Base-by-base conservation (phyloP, 2,113 vertebrate species). In the Fulmarus glacialis region DNA sequence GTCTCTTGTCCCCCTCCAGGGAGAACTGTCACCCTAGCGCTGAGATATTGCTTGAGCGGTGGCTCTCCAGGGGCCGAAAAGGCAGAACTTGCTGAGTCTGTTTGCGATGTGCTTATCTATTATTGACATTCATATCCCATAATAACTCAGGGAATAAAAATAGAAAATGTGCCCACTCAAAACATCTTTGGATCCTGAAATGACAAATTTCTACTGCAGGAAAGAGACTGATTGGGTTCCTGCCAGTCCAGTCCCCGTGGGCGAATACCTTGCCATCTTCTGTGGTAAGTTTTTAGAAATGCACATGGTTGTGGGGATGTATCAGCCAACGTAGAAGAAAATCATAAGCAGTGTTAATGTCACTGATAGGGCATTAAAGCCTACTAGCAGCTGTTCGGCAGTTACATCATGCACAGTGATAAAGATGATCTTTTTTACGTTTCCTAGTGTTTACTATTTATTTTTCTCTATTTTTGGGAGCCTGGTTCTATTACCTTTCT, bases 31-130 rank as follows among this genome's bases (percentile, higher is more conserved):
- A 96, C 95, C 96, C 93, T 86, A 67, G 70, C 0, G 0, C 89
- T 88, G 94, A 97, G 91, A 94, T 96, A 96, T 91, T 68, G 63
- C 72, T 88, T 73, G 89, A 96, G 74, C 9, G 0, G 93, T 90
- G 78, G 71, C 91, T 97, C 95, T 91, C 93, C 8, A 11, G 63
- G 47, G 96, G 82, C 93, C 81, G 84, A 82, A 85, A 45, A 97
- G 82, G 68, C 70, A 96, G 87, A 96, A 96, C 67, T 96, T 96
- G 97, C 97, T 97, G 94, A 96, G 96, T 93, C 87, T 97, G 84
- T 97, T 95, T 97, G 95, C 0, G 47, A 90, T 95, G 62, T 93
- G 96, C 84, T 97, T 97, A 97, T 97, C 96, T 97, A 40, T 94
- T 97, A 95, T 96, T 97, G 97, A 77, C 97, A 96, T 95, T 96